A percentile compares a stretch with the other conserved stretches of the same genome.
These are phyloP conservation scores for Glyptemys insculpta DNA, from an alignment of 2,797 vertebrate genomes.

Conservation along the genomic window DNA sequence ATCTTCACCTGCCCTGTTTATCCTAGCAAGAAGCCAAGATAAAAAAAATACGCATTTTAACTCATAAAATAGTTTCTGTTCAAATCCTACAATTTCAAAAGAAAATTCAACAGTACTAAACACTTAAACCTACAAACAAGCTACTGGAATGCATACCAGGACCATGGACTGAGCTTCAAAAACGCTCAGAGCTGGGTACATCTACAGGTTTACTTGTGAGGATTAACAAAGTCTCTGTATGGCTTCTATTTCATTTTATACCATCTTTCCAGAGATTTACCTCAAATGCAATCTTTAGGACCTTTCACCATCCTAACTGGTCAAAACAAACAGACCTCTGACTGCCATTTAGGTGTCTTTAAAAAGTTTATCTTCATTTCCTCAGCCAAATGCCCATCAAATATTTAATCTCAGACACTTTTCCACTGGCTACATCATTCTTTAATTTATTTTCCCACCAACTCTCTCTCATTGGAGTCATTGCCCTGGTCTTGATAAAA, in stretches of 20 bases:
- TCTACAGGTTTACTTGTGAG: not conserved
- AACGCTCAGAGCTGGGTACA: not conserved
- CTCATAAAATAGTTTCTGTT: not conserved
- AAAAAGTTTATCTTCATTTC: not conserved
- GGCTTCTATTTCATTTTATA: not conserved
- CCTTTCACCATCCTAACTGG: not conserved
- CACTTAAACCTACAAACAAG: not conserved
- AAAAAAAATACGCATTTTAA: not conserved
- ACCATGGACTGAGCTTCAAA: not conserved
- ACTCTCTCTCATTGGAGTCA: not conserved
- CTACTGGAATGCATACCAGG: not conserved
- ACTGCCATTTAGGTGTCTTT: not conserved
- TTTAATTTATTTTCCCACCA: not conserved
- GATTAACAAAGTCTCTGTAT: not conserved
- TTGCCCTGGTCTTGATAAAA: not conserved
- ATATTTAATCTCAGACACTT: not conserved
- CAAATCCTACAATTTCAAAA: not conserved
- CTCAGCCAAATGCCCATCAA: not conserved
- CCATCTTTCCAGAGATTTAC: not conserved
- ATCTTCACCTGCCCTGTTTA: not conserved
- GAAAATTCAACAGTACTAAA: not conserved
- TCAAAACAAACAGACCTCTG: not conserved
- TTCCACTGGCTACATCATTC: not conserved
- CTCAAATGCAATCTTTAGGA: not conserved
- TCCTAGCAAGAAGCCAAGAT: not conserved